A percentile compares a stretch with the other conserved stretches of the same genome.
Evolutionary conservation across 92 coral and sea anemone genomes (phyloP).

Genomic region (Porites divaricata): DNA sequence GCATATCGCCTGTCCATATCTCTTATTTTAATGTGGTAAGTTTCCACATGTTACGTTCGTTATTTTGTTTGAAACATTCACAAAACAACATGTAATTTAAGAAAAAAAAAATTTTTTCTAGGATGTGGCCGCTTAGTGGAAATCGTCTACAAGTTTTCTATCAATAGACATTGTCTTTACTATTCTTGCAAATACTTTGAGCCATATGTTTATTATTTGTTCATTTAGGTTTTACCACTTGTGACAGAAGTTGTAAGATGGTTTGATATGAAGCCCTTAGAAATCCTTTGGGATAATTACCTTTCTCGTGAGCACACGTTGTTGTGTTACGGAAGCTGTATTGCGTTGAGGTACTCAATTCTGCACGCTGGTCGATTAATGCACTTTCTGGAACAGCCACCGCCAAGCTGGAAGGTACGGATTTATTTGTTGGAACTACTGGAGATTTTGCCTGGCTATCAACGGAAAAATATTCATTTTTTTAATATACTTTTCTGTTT

Average conservation of each 20-base stretch:
- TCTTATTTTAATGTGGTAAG: too few relatives aligned
- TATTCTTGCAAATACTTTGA: too few relatives aligned
- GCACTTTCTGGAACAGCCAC: constrained; percentile 93
- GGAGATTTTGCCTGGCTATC: too few relatives aligned
- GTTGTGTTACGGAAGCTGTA: constrained; percentile 89
- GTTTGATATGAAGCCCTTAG: constrained; percentile 91
- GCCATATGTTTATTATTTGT: not conserved
- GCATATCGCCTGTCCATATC: too few relatives aligned
- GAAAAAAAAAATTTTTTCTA: too few relatives aligned
- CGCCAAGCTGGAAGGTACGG: constrained; percentile 95
- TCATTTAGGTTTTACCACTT: constrained; percentile 80
- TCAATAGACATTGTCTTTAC: too few relatives aligned
- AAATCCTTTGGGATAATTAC: constrained; percentile 83
- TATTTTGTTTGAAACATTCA: too few relatives aligned
- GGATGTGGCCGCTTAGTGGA: too few relatives aligned
- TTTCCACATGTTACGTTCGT: too few relatives aligned
- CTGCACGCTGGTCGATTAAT: constrained; percentile 90
- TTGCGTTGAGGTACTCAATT: constrained; percentile 83
- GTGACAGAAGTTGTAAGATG: constrained; percentile 94
- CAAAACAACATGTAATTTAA: too few relatives aligned
- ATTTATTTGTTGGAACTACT: not conserved
- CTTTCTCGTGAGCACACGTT: constrained; percentile 79
- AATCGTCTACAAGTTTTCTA: too few relatives aligned
- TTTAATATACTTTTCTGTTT: not conserved
- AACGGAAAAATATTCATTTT: not conserved